Base-by-base conservation (phyloP, 2,888 invertebrate genomes). In the Neelides folsomi region DNA sequence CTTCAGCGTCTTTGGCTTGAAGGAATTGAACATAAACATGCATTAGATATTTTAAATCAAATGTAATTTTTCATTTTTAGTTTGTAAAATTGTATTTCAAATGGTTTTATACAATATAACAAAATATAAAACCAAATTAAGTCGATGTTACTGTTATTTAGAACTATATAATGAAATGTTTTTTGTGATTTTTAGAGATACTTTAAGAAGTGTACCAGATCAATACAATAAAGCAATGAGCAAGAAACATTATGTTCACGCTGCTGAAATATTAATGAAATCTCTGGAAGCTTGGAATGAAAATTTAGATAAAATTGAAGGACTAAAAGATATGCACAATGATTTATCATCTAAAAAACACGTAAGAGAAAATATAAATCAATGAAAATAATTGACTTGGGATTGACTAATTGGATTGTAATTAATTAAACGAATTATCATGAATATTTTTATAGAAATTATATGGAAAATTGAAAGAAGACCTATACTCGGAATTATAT, bases 21-120 rank as follows among this genome's bases (percentile, higher is more conserved):
- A 70, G 89, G 92, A 1, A 79, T 95, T n/a, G 92, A 97, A 67
- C 93, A 95, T 67, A 89, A 90, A 68, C 84, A 92, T 68, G 86
- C 90, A 52, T 71, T 93, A 40, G 79, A 85, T 62, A 79, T 94
- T 72, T 72, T 95, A 41, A 86, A 92, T 65, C 86, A 93, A 72
- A 89, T 94, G 86, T 86, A 70, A 74, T 78, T n/a, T n/a, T n/a
- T n/a, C n/a, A n/a, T n/a, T n/a, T n/a, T n/a, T n/a, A n/a, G 71
- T 55, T 52, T 51, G n/a, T n/a, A n/a, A n/a, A n/a, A n/a, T n/a
- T n/a, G n/a, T n/a, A n/a, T n/a, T n/a, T n/a, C n/a, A n/a, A n/a
- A n/a, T n/a, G n/a, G n/a, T n/a, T n/a, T n/a, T n/a, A n/a, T n/a
- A n/a, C n/a, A n/a, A n/a, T n/a, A n/a, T n/a, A n/a, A n/a, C n/a